Evolutionary conservation across 2,797 vertebrate species (phyloP).

Genomic region (Euthynnus affinis): DNA sequence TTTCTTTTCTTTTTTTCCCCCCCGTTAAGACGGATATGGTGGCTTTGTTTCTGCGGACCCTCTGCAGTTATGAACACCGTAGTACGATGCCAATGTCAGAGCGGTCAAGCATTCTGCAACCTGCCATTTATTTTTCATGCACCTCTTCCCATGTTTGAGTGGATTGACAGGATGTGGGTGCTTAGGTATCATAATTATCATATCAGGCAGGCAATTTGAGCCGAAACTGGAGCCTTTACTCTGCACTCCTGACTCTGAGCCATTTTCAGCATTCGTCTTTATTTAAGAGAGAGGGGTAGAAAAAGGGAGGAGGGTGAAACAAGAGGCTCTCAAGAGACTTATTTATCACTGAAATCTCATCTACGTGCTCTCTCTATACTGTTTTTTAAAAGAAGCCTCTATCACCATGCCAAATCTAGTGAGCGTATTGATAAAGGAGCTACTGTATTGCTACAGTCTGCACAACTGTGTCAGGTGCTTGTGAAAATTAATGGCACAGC

Average conservation of each 20-base stretch:
- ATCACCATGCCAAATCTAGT: constrained; percentile 68
- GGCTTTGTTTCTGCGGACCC: constrained; percentile 61
- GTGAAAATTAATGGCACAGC: constrained; percentile 58
- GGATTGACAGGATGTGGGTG: constrained; percentile 77
- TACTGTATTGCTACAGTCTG: constrained; percentile 61
- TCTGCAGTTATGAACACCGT: constrained; percentile 59
- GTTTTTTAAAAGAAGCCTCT: constrained; percentile 71
- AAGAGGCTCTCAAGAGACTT: constrained; percentile 70
- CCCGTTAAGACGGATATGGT: constrained; percentile 58
- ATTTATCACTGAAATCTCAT: constrained; percentile 79
- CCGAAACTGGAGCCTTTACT: constrained; percentile 73
- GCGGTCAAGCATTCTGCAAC: constrained; percentile 64
- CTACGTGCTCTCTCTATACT: constrained; percentile 65
- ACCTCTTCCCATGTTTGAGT: constrained; percentile 66
- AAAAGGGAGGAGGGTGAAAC: constrained; percentile 57
- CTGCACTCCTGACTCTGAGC: constrained; percentile 71
- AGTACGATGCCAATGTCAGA: constrained; percentile 72
- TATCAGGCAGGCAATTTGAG: constrained; percentile 81
- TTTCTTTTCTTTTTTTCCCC: background rate
- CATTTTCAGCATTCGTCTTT: constrained; percentile 76
- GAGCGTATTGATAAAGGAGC: constrained; percentile 65
- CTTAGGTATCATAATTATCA: constrained; percentile 86
- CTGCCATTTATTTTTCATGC: constrained; percentile 80
- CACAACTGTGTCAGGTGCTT: constrained; percentile 64
- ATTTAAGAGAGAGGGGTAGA: constrained; percentile 74